Base-by-base conservation (phyloP, 1,140 invertebrate species). In the Drosophila murphyi region DNA sequence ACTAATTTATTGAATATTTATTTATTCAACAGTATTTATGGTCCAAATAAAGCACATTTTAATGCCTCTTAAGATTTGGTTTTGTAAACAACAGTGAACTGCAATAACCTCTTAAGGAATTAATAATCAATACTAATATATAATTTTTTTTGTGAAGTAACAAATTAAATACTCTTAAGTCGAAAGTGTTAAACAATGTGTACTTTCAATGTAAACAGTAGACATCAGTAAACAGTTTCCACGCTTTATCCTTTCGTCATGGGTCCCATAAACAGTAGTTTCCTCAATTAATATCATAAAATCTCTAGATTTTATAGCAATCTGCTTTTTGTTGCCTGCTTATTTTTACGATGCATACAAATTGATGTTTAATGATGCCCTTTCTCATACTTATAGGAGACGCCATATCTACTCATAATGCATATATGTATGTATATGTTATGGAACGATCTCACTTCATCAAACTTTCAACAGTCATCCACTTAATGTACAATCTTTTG, bases 391-490 rank as follows among this genome's bases (percentile, higher is more conserved):
- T 51, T 50, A 78, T 54, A 75, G 61, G 7, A 20, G 20, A 20
- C 1, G 20, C 20, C 20, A 20, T 39, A 68, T 60, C 20, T 56
- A 20, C 8, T 62, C 59, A 47, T 75, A 70, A 70, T 35, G 57
- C 32, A 45, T 47, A 65, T 76, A 76, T 82, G 34, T 39, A 7
- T 39, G 37, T 39, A 59, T 76, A 68, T 82, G 43, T 37, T 10
- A 63, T 56, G 61, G 60, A 62, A 82, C 80, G 63, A 86, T 87
- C 82, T 88, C 73, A 83, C 83, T 78, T 83, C 77, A 87, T 87
- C 76, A 82, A 88, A 80, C 76, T 87, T 88, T 88, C 82, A 88
- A 88, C 76, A 72, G 76, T 72, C 72, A 70, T 45, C 64, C 70
- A 32, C 39, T 56, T 12, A 56, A 37, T 51, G 61, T 48, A 63